Conservation (phyloP, 1,140 invertebrate genomes). For the Apis cerana region DNA sequence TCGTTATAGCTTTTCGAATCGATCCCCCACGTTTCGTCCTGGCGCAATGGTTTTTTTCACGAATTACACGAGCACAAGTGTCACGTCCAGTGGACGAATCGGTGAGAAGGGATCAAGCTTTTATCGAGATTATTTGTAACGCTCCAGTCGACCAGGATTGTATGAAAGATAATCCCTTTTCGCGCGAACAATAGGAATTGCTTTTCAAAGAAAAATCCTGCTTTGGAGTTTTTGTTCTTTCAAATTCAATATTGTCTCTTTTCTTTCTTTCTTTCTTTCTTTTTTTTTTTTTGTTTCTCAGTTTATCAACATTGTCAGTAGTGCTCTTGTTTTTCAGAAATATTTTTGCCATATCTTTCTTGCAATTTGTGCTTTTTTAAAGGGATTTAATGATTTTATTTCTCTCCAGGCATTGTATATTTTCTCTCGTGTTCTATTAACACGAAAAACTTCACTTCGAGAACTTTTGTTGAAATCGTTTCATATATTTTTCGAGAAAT, state of each 20-base stretch:
- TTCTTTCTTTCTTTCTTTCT: background rate
- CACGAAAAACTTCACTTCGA: no score
- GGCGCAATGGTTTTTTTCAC: background rate
- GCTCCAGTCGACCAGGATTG: background rate
- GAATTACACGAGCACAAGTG: constrained; percentile 17
- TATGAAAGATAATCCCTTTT: background rate
- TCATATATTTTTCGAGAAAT: no score
- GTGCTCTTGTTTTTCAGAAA: no score
- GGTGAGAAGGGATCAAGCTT: background rate
- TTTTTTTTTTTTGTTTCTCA: background rate
- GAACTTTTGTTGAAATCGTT: no score
- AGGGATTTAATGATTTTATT: no score
- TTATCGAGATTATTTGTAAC: constrained; percentile 18
- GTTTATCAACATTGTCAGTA: no score
- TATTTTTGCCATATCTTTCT: no score
- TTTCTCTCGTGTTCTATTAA: no score
- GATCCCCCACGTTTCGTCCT: constrained; percentile 3
- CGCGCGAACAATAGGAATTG: background rate
- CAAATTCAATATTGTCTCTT: background rate
- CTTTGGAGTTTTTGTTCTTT: no score
- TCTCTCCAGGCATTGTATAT: no score
- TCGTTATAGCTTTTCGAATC: constrained; percentile 4
- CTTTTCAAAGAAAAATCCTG: background rate
- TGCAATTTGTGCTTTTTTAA: no score
- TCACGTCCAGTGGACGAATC: background rate